Evolutionary conservation across 2,797 vertebrate genomes (phyloP).

Genomic region (Adrianichthys oophorus): DNA sequence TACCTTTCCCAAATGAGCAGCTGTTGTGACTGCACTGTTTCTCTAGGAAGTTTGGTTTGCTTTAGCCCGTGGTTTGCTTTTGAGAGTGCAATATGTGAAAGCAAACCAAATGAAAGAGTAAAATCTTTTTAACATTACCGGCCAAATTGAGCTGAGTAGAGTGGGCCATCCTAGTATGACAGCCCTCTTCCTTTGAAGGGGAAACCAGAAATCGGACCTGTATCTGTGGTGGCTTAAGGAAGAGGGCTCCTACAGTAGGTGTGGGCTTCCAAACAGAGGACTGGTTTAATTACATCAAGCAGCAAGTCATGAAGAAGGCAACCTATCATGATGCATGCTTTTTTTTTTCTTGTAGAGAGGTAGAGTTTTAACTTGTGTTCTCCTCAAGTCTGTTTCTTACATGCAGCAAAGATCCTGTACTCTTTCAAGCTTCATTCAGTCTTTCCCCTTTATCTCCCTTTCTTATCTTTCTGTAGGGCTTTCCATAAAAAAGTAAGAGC

Average conservation of each 20-base stretch:
- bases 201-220: conserved; percentile 42
- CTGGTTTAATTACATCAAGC: conserved; percentile 63
- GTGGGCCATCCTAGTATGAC: too few relatives aligned
- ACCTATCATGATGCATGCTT: conserved; percentile 60
- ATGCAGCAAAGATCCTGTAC: conserved; percentile 20
- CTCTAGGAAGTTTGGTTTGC: too few relatives aligned
- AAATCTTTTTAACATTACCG: too few relatives aligned
- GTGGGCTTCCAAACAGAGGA: conserved; percentile 42
- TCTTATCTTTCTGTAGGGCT: conserved; percentile 45
- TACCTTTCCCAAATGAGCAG: too few relatives aligned
- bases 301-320: conserved; percentile 61
- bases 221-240: conserved; percentile 24
- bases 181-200: conserved; percentile 30
- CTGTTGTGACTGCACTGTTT: too few relatives aligned
- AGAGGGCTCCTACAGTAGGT: conserved; percentile 36
- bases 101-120: too few relatives aligned
- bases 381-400: conserved; percentile 25
- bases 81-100: too few relatives aligned
- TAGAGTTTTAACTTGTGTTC: conserved; percentile 29
- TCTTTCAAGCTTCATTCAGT: conserved; percentile 22
- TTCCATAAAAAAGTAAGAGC: conserved; percentile 43
- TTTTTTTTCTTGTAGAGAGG: conserved; percentile 54
- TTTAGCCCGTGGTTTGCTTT: too few relatives aligned
- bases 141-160: too few relatives aligned
- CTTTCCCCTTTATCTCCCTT: conserved; percentile 27